These are phyloP conservation scores for Polypedilum vanderplanki DNA, from an alignment of 1,140 invertebrate genomes.

Conservation along the genomic window DNA sequence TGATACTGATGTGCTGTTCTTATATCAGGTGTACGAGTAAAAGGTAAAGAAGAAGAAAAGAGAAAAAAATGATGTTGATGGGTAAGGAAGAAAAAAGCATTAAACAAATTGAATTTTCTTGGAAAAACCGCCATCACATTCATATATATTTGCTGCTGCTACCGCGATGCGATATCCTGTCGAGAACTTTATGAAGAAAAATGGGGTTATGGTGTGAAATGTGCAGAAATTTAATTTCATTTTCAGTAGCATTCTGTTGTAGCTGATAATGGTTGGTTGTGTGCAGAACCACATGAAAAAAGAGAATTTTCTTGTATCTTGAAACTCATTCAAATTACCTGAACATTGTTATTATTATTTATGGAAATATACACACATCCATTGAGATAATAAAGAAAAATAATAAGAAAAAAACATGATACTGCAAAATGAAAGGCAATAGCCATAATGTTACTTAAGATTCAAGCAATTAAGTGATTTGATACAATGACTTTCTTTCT, in stretches of 20 bases:
- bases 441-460: too few species aligned
- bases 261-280: neutral
- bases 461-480: too few species aligned
- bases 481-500: too few species aligned
- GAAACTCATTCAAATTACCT: too few species aligned
- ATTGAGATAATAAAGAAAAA: too few species aligned
- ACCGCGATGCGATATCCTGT: neutral
- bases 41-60: neutral
- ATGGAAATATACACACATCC: too few species aligned
- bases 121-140: neutral
- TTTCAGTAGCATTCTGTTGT: neutral
- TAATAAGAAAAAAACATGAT: too few species aligned
- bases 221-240: constrained; percentile 13
- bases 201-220: neutral
- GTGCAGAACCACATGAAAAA: neutral
- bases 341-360: too few species aligned
- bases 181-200: constrained; percentile 13
- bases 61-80: neutral
- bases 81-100: neutral
- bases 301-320: neutral
- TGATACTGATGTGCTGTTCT: too few species aligned
- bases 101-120: constrained; percentile 20
- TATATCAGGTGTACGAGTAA: too few species aligned
- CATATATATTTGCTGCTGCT: neutral
- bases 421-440: too few species aligned